phyloP scores from a whole-genome alignment of 1,140 invertebrate species.

The Andrena cerasifolii region DNA sequence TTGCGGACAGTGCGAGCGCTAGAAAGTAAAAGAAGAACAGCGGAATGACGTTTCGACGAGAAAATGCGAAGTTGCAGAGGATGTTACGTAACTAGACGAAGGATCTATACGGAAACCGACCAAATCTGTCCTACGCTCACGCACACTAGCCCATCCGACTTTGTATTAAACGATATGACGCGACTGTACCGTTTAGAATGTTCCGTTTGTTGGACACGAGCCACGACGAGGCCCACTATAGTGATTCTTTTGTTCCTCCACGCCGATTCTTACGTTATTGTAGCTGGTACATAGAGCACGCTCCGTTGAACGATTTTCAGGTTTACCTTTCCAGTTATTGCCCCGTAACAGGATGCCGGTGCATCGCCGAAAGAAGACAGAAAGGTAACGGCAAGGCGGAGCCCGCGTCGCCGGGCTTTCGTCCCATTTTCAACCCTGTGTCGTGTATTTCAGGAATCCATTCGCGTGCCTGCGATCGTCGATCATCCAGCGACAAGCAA shows the following conservation, averaged over 20 bases:
- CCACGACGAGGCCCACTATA: conserved; percentile 25
- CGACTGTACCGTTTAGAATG: conserved; percentile 1
- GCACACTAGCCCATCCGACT: neutral
- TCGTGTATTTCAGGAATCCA: conserved; percentile 35
- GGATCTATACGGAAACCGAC: neutral
- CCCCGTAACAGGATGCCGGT: neutral
- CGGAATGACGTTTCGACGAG: too few species aligned
- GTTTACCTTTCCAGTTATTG: neutral
- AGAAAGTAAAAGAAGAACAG: too few species aligned
- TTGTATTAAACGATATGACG: conserved; percentile 19
- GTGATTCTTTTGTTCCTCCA: conserved; percentile 30
- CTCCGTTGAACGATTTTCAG: neutral
- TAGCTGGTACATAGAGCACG: neutral
- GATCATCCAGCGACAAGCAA: conserved; percentile 10
- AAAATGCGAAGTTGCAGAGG: neutral
- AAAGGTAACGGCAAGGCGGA: conserved; percentile 10
- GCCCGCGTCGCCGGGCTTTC: neutral
- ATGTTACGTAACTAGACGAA: neutral
- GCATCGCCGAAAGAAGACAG: neutral
- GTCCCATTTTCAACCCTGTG: neutral
- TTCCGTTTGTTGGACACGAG: conserved; percentile 36
- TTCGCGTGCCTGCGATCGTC: conserved; percentile 10
- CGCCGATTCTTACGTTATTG: conserved; percentile 1
- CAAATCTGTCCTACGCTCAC: neutral
- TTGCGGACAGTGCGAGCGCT: too few species aligned